A percentile compares a stretch with the other conserved stretches of the same genome.
Conservation (phyloP, 2,113 vertebrate genomes). For the Cichladusa arquata region DNA sequence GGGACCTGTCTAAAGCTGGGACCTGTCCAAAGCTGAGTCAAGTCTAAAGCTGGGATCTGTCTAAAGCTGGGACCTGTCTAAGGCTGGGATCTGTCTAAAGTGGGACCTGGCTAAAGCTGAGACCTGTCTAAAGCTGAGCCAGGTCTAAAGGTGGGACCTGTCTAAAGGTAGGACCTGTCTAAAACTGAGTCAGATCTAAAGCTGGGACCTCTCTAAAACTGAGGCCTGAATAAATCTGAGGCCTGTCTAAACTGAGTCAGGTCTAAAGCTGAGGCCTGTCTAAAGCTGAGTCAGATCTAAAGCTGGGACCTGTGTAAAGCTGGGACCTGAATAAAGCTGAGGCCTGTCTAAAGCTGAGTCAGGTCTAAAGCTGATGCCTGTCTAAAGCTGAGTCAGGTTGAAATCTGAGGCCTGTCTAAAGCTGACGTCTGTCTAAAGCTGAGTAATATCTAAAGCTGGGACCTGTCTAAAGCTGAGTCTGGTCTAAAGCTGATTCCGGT, state of each 20-base stretch:
- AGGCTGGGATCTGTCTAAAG: background rate
- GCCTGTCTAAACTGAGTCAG: too few relatives aligned
- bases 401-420: background rate
- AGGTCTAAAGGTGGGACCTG: too few relatives aligned
- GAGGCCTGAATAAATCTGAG: too few relatives aligned
- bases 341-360: too few relatives aligned
- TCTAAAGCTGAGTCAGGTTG: background rate
- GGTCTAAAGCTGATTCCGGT: background rate
- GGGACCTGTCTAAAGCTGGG: background rate
- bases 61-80: background rate
- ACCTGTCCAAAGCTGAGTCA: too few relatives aligned
- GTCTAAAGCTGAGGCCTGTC: too few relatives aligned
- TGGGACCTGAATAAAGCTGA: too few relatives aligned
- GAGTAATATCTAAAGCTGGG: background rate
- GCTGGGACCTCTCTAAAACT: fast-evolving
- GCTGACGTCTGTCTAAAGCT: background rate
- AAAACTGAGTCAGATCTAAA: background rate
- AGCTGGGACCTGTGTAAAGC: background rate
- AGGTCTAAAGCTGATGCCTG: background rate
- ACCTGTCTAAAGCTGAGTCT: background rate
- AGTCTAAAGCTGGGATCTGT: too few relatives aligned
- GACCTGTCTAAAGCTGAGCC: fast-evolving
- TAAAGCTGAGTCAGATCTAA: too few relatives aligned
- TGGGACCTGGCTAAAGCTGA: background rate
- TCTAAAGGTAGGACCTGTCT: background rate